These are phyloP conservation scores for honey bee (Apis mellifera) DNA, from an alignment of 1,140 invertebrate genomes.

Conservation along the genomic window DNA sequence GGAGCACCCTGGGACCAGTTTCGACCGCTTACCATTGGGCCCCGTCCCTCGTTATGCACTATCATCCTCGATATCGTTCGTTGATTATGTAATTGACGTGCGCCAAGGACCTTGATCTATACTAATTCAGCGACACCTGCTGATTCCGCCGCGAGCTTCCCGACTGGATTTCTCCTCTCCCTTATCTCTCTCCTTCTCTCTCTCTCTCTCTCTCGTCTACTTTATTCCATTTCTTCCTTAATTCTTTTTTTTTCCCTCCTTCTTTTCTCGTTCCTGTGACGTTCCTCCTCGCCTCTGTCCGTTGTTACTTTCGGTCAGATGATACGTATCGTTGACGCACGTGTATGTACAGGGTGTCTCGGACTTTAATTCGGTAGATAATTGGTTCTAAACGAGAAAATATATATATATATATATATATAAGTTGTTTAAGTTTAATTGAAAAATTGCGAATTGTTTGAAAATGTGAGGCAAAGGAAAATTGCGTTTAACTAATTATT, in stretches of 20 bases:
- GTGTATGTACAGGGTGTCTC: no score
- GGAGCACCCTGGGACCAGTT: conserved; percentile 56
- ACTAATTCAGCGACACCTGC: conserved; percentile 61
- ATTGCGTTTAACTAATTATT: no score
- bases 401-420: background rate
- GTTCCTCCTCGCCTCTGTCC: background rate
- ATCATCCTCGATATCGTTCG: conserved; percentile 59
- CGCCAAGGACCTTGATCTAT: conserved; percentile 44
- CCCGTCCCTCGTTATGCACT: conserved; percentile 56
- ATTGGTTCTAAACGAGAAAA: no score
- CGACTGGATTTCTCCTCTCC: background rate
- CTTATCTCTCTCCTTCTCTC: background rate
- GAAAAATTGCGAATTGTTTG: no score
- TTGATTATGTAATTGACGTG: conserved; percentile 63
- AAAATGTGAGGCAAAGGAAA: no score
- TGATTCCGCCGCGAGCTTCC: conserved; percentile 19
- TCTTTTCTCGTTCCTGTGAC: background rate
- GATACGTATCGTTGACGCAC: no score
- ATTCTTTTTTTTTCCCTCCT: background rate
- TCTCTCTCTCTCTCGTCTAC: background rate
- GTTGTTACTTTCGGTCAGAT: background rate
- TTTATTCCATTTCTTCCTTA: background rate
- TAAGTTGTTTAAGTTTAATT: no score
- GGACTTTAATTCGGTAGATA: no score
- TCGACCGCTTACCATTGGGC: background rate